Percentiles rank a stretch among this genome's conserved stretches.
These are phyloP conservation scores for Tautogolabrus adspersus DNA, from an alignment of 2,113 vertebrate species.

Conservation along the genomic window DNA sequence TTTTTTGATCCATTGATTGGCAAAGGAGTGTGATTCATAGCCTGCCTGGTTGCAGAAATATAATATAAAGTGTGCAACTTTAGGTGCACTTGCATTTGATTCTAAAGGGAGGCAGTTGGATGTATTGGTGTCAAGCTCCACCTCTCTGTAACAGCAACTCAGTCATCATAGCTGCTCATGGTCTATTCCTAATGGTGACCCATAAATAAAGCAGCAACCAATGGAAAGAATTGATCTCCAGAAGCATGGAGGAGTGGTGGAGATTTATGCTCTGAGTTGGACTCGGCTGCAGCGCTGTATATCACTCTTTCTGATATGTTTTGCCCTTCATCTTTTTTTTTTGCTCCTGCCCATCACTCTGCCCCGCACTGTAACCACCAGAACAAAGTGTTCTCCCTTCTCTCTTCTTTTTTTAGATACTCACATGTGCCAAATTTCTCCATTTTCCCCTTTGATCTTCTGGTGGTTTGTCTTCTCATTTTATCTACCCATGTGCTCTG, in stretches of 20 bases:
- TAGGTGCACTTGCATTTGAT: constrained; percentile 17
- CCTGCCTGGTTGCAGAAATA: background rate
- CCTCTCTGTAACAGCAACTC: constrained; percentile 40
- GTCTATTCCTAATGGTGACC: constrained; percentile 68
- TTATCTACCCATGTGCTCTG: background rate
- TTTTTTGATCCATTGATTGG: background rate
- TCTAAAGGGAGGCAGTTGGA: constrained; percentile 35
- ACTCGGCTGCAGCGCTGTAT: constrained; percentile 58
- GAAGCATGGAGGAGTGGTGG: constrained; percentile 57
- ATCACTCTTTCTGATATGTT: constrained; percentile 71
- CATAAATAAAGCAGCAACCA: constrained; percentile 78
- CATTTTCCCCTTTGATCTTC: constrained; percentile 46
- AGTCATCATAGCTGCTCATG: constrained; percentile 66
- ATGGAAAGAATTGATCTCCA: constrained; percentile 78
- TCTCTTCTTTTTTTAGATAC: constrained; percentile 27
- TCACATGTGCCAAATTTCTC: constrained; percentile 27
- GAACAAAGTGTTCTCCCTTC: constrained; percentile 37
- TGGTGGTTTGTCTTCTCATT: constrained; percentile 4
- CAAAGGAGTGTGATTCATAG: constrained; percentile 7
- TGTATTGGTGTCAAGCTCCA: constrained; percentile 39
- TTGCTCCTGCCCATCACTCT: constrained; percentile 26
- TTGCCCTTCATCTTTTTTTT: constrained; percentile 51
- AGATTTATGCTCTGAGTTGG: constrained; percentile 71
- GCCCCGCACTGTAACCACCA: background rate
- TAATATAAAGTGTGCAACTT: background rate